These are phyloP conservation scores for Acrossocheilus fasciatus DNA, from an alignment of 2,797 vertebrate genomes.

Conservation along the genomic window DNA sequence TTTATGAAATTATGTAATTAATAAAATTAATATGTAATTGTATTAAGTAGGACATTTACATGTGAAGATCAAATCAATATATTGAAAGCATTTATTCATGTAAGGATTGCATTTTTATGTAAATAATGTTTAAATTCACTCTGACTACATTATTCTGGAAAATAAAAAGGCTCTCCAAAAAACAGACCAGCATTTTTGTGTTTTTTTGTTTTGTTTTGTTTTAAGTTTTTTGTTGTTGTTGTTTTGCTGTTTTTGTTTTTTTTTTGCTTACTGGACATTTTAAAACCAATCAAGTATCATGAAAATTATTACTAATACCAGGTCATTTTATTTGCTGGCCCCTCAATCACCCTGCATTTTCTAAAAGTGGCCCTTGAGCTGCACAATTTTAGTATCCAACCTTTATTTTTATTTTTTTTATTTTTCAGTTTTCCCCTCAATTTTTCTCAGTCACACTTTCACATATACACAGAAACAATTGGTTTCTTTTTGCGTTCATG, in stretches of 20 bases:
- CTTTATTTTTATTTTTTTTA: too few species aligned
- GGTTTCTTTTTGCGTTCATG: not conserved
- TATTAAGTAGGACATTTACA: not conserved
- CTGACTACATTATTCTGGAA: not conserved
- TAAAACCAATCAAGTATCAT: not conserved
- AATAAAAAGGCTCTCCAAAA: not conserved
- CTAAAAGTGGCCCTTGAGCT: not conserved
- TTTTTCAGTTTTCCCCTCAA: too few species aligned
- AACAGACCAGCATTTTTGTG: not conserved
- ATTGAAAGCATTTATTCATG: not conserved
- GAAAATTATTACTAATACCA: not conserved
- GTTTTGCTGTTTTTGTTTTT: too few species aligned
- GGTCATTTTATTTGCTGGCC: not conserved
- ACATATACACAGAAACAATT: not conserved
- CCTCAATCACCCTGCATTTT: not conserved
- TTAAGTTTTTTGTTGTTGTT: too few species aligned
- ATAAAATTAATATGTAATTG: too few species aligned
- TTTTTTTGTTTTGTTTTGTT: too few species aligned
- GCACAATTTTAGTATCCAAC: not conserved
- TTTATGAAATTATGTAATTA: too few species aligned
- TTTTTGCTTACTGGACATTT: not conserved
- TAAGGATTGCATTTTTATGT: not conserved
- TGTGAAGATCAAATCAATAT: not conserved
- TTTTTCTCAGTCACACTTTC: not conserved
- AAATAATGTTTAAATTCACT: not conserved